phyloP scores from a whole-genome alignment of 2,113 vertebrate genomes.

The Callopanchax toddi region DNA sequence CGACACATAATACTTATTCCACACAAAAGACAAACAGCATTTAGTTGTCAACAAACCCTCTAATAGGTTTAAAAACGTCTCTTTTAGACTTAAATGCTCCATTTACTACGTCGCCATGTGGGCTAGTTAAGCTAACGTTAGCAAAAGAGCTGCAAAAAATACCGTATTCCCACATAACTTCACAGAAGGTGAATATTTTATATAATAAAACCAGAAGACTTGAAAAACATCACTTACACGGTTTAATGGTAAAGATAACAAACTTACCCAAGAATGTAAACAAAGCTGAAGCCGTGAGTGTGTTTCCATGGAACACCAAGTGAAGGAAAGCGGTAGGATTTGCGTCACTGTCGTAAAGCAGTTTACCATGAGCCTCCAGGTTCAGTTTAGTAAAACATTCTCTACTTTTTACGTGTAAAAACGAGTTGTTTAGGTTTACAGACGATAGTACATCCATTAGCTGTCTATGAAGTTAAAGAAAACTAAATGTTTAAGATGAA shows the following conservation, averaged over 20 bases:
- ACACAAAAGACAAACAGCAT: neutral
- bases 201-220: neutral
- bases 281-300: constrained; percentile 37
- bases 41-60: too few species aligned
- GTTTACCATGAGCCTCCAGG: neutral
- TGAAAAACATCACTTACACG: neutral
- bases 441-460: too few species aligned
- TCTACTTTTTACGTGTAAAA: too few species aligned
- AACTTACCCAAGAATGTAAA: constrained; percentile 77
- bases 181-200: neutral
- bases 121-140: constrained; percentile 29
- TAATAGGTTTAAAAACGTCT: too few species aligned
- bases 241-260: neutral
- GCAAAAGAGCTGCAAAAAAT: constrained; percentile 3
- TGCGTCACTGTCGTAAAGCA: constrained; percentile 63
- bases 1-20: neutral
- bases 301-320: constrained; percentile 63
- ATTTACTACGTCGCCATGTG: neutral
- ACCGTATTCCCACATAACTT: neutral
- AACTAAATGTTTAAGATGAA: too few species aligned
- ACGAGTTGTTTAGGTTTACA: neutral
- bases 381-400: neutral
- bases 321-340: neutral
- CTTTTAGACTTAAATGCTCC: too few species aligned
- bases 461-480: too few species aligned